A percentile compares a stretch with the other conserved stretches of the same genome.
Evolutionary conservation across 2,797 vertebrate genomes (phyloP).

Genomic region (Bradypus variegatus): DNA sequence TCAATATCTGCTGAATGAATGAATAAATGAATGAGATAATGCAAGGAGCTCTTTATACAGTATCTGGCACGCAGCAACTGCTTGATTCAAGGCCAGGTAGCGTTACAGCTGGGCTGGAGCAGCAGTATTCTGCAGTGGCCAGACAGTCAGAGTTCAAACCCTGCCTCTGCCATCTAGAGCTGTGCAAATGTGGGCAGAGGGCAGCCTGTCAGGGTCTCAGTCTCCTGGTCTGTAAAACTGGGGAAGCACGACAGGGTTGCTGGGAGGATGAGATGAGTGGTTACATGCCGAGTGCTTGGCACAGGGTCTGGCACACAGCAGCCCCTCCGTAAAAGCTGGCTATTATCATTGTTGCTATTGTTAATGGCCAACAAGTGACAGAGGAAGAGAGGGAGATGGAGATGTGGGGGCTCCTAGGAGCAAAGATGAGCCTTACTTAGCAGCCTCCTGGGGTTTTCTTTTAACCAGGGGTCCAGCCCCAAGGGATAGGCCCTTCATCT

Average conservation of each 20-base stretch:
- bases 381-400: background rate
- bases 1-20: too few relatives aligned
- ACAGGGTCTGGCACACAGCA: fast-evolving
- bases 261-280: background rate
- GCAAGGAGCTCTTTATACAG: background rate
- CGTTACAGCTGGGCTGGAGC: fast-evolving
- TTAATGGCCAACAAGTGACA: background rate
- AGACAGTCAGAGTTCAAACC: background rate
- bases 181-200: too few relatives aligned
- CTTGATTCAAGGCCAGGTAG: fast-evolving
- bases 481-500: background rate
- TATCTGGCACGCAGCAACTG: fast-evolving
- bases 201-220: background rate
- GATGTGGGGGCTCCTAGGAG: background rate
- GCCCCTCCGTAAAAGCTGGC: fast-evolving
- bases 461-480: background rate
- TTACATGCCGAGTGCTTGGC: fast-evolving
- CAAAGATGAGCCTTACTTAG: background rate
- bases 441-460: background rate
- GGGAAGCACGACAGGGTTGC: fast-evolving
- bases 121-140: fast-evolving
- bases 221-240: background rate
- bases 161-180: background rate
- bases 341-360: fast-evolving
- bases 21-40: fast-evolving